These are phyloP conservation scores for Uromys caudimaculatus DNA, from an alignment of 2,797 vertebrate genomes.

Conservation along the genomic window DNA sequence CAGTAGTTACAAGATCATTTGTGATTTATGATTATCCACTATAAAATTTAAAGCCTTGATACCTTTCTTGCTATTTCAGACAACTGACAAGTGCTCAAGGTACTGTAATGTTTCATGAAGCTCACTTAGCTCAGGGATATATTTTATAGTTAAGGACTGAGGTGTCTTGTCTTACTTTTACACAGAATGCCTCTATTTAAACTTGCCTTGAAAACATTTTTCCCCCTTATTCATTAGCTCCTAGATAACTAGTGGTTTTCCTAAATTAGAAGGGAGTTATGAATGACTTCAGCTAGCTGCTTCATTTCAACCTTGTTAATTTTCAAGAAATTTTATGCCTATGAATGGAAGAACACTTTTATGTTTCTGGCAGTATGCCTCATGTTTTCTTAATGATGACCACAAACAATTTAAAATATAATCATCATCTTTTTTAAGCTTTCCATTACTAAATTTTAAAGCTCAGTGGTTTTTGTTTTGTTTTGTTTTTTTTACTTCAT, in stretches of 20 bases:
- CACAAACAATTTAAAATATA: conserved; percentile 15
- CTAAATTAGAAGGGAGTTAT: conserved; percentile 30
- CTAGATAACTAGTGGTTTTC: neutral
- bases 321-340: conserved; percentile 6
- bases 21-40: conserved; percentile 55
- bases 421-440: neutral
- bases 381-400: conserved; percentile 48
- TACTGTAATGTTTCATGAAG: conserved; percentile 29
- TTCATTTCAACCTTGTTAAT: conserved; percentile 19
- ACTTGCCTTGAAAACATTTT: conserved; percentile 59
- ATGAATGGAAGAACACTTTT: conserved; percentile 1
- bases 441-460: conserved; percentile 8
- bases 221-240: neutral
- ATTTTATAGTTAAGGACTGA: conserved; percentile 7
- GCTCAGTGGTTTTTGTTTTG: neutral
- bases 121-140: conserved; percentile 10
- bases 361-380: conserved; percentile 7
- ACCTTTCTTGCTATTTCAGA: conserved; percentile 21
- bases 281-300: conserved; percentile 5
- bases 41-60: conserved; percentile 22
- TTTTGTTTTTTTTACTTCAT: neutral
- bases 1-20: conserved; percentile 39
- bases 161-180: conserved; percentile 45
- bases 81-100: conserved; percentile 52
- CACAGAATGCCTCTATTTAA: conserved; percentile 40